Evolutionary conservation across 2,113 vertebrate genomes (phyloP).

Genomic region (Pica pica): DNA sequence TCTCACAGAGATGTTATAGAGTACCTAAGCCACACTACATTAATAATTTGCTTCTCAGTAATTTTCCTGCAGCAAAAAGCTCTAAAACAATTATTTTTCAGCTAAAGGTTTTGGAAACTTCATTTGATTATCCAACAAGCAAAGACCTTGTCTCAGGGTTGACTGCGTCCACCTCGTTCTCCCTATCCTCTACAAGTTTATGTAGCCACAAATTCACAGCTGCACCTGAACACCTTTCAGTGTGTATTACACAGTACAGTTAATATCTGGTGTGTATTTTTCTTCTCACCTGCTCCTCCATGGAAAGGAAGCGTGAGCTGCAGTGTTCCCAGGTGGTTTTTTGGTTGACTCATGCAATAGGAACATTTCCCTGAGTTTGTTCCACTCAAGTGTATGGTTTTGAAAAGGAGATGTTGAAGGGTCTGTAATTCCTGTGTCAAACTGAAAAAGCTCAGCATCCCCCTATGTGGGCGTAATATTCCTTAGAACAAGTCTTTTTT

Average conservation of each 20-base stretch:
- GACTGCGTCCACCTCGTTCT: not conserved
- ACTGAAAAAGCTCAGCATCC: not conserved
- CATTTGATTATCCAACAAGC: not conserved
- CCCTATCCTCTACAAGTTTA: not conserved
- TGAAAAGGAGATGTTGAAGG: not conserved
- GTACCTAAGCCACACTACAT: not conserved
- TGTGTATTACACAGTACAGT: not conserved
- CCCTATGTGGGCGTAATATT: not conserved
- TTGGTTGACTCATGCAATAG: not conserved
- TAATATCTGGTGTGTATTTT: not conserved
- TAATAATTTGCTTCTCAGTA: slow-evolving; percentile 3
- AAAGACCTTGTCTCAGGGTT: not conserved
- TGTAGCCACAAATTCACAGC: not conserved
- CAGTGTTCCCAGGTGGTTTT: not conserved
- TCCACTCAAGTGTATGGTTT: not conserved
- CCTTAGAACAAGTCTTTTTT: rapidly evolving
- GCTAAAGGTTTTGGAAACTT: not conserved
- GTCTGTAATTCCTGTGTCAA: not conserved
- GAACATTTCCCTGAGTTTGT: not conserved
- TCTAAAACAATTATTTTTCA: slow-evolving; percentile 12
- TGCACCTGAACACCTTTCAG: not conserved
- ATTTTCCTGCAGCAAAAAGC: not conserved
- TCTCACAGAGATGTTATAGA: not conserved
- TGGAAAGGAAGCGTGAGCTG: not conserved
- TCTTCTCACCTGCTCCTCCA: not conserved